Conservation (phyloP, 1,140 invertebrate species). For the Liolophura sinensis region DNA sequence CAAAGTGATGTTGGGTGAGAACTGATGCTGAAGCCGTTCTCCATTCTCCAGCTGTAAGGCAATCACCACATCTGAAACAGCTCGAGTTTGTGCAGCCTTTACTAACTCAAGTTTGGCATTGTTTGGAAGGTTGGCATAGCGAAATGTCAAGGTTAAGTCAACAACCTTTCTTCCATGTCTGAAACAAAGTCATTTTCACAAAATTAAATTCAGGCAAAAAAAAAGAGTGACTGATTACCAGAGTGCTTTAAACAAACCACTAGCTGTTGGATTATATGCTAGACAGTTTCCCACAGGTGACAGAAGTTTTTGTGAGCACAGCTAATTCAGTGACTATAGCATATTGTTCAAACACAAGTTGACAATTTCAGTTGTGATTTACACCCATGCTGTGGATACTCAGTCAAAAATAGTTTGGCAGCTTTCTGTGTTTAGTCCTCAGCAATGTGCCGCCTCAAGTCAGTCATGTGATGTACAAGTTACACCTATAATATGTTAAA, state of each 20-base stretch:
- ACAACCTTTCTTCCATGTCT: conserved; percentile 75
- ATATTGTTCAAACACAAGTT: no score
- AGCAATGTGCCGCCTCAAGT: no score
- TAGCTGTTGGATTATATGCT: conserved; percentile 13
- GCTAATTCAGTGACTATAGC: no score
- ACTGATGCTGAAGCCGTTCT: conserved; percentile 66
- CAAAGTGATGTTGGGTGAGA: conserved; percentile 66
- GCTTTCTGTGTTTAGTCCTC: no score
- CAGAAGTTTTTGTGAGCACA: no score
- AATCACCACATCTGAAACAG: conserved; percentile 69
- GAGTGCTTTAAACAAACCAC: conserved; percentile 2
- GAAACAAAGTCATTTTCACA: conserved; percentile 13
- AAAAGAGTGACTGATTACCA: neutral
- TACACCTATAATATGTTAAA: no score
- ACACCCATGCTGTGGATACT: no score
- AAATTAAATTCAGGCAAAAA: conserved; percentile 17
- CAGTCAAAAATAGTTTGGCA: no score
- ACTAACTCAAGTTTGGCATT: conserved; percentile 81
- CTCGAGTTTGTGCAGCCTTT: conserved; percentile 65
- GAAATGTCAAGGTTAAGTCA: conserved; percentile 71
- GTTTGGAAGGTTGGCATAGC: conserved; percentile 79
- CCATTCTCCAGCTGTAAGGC: conserved; percentile 76
- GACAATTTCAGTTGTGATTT: no score
- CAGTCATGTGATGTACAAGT: no score
- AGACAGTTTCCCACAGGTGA: no score